Base-by-base conservation (phyloP, 1,140 invertebrate genomes). In the Sarcophaga peregrina region DNA sequence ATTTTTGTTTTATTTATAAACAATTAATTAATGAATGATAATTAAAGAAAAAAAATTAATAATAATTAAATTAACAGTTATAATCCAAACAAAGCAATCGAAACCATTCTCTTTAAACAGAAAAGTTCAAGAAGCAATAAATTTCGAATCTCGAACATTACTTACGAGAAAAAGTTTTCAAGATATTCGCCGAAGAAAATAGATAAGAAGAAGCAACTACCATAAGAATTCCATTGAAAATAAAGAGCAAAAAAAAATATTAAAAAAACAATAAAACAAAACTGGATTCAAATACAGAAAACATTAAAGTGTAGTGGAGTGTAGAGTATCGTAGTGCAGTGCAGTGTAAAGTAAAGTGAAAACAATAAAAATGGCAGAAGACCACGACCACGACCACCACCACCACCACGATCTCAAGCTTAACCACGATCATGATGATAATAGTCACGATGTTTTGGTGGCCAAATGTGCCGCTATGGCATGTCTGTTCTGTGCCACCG, bases 391-490 rank as follows among this genome's bases (percentile, higher is more conserved):
- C 46, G 83, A 85, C 15, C 78, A 83, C 13, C 82, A 86, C 7
- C 50, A 37, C 25, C 1, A 37, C 25, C 4, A 86, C 47, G 85
- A 90, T 83, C 82, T 91, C 86, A 85, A 87, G 86, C 83, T 86
- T 37, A 82, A 84, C 13, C 78, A 83, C 13, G 83, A 86, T 37
- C 7, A 25, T 52, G 86, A 87, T 85, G 25, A 37, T 37, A 37
- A 37, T 37, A 83, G 87, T 84, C 80, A 86, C 87, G 85, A 88
- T 13, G 91, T 94, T 11, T 85, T 93, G 13, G 85, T 90, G 2
- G 95, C 95, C 0, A 96, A 96, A 91, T 92, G 92, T 10, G 93
- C 95, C 5, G 94, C 95, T 5, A 96, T 96, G 94, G 89, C 92
- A 5, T 92, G 93, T 45, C 91, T 96, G 3, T 95, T 95, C 84